Evolutionary conservation across 2,888 invertebrate genomes (phyloP), one percentile per base, ranked within the genome.

Genomic region (Ectemnius continuus): DNA sequence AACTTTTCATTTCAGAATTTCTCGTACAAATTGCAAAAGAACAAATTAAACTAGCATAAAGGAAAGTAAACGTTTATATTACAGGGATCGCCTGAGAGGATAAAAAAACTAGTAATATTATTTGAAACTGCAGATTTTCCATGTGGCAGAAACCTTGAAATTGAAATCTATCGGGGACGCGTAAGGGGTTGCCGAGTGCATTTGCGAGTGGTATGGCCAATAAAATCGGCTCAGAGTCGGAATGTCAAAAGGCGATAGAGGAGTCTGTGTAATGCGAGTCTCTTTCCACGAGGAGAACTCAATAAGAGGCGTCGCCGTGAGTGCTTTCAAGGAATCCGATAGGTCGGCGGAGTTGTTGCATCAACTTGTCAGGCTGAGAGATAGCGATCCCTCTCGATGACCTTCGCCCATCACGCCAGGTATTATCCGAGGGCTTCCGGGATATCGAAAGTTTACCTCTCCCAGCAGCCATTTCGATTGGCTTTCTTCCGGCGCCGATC

Each of bases 301-400:
- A 71, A 71, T 68, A 75, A 68, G 81, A 83, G 67, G 70, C 67
- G 67, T 48, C 67, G 58, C 8, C 61, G 67, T 46, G 59, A 63
- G 69, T 67, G 77, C 76, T 83, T 79, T 75, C 76, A 70, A 79
- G 79, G 83, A 83, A 83, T 81, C 73, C 82, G 83, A 82, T 83
- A 83, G 75, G 77, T 47, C 67, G 45, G 61, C 71, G 52, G 79
- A 79, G 82, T 76, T 36, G 36, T 36, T 76, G 83, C 81, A 83
- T 81, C 83, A 75, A 79, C 76, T 79, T 83, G 81, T 83, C 83
- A 81, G 74, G 71, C 70, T 58, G 67, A 74, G 74, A 77, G 79
- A 81, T 72, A 66, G 67, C 76, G 66, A 52, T 61, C 66, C 68
- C 67, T 26, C 64, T 61, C 48, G 13, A 26, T 57, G 13, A 67